Evolutionary conservation across 2,113 vertebrate species (phyloP).

Genomic region (Martes martes): DNA sequence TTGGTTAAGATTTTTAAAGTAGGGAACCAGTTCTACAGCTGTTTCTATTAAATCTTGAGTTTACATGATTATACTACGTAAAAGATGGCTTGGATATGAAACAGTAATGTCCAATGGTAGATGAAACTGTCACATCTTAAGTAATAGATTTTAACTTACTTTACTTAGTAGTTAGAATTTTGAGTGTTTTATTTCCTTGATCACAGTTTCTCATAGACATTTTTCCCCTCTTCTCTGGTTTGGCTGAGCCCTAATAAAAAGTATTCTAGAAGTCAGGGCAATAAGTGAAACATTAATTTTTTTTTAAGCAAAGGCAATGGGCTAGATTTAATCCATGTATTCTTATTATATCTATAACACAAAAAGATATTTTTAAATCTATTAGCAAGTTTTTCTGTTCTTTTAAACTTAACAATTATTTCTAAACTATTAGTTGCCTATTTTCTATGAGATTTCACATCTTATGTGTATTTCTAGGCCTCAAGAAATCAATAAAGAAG

Average conservation of each 20-base stretch:
- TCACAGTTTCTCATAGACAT: background rate
- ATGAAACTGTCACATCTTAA: background rate
- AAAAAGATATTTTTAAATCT: conserved; percentile 40
- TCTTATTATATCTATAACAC: background rate
- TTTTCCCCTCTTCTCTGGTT: background rate
- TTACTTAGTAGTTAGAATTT: conserved; percentile 5
- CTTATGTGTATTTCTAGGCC: conserved; percentile 84
- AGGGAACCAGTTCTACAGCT: background rate
- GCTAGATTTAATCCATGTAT: background rate
- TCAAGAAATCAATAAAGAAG: conserved; percentile 95
- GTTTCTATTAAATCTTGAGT: background rate
- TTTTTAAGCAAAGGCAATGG: background rate
- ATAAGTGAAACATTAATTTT: background rate
- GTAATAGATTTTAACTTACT: background rate
- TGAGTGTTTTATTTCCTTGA: background rate
- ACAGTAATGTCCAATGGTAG: background rate
- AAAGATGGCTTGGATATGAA: conserved; percentile 22
- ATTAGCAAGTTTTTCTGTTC: conserved; percentile 1
- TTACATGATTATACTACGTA: background rate
- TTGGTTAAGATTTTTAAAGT: conserved; percentile 1
- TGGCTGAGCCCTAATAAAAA: background rate
- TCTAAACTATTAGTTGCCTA: conserved; percentile 20
- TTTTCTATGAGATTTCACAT: conserved; percentile 29
- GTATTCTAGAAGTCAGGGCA: background rate
- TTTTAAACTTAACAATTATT: conserved; percentile 38